Conservation (phyloP, 2,888 invertebrate genomes). For the Ganaspis brasiliensis region DNA sequence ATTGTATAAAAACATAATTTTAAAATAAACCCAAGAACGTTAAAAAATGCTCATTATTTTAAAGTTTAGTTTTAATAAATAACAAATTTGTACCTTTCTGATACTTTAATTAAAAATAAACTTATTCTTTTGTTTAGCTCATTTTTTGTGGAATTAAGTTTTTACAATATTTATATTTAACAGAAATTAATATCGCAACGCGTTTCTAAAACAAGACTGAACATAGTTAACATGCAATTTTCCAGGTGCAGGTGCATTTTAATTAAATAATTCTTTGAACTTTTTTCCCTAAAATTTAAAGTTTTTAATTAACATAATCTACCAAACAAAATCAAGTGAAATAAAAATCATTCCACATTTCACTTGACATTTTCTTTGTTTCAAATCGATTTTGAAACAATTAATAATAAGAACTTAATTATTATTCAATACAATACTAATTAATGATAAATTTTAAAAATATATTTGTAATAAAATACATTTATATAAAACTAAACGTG, state of each 20-base stretch:
- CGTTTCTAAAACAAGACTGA: background rate
- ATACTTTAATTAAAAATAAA: no score
- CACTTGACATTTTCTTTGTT: no score
- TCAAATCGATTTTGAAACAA: no score
- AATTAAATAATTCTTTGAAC: background rate
- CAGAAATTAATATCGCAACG: slow-evolving; percentile 24
- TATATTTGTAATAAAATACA: slow-evolving; percentile 43
- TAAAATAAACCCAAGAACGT: no score
- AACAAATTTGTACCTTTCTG: no score
- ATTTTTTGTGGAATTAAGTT: background rate
- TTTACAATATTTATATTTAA: background rate
- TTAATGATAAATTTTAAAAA: slow-evolving; percentile 6
- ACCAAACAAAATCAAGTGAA: background rate
- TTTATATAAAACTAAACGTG: slow-evolving; percentile 28
- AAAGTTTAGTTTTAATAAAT: no score
- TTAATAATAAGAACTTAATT: background rate
- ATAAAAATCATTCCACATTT: background rate
- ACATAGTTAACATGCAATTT: slow-evolving; percentile 22
- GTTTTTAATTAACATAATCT: background rate
- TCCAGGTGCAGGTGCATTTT: slow-evolving; percentile 25
- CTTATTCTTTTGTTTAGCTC: background rate
- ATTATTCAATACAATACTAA: no score
- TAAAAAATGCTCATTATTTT: no score
- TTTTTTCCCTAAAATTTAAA: background rate
- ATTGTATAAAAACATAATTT: background rate